Percentiles rank a stretch among this genome's conserved stretches.
These are phyloP conservation scores for Nasua narica DNA, from an alignment of 2,797 vertebrate genomes.

Conservation along the genomic window DNA sequence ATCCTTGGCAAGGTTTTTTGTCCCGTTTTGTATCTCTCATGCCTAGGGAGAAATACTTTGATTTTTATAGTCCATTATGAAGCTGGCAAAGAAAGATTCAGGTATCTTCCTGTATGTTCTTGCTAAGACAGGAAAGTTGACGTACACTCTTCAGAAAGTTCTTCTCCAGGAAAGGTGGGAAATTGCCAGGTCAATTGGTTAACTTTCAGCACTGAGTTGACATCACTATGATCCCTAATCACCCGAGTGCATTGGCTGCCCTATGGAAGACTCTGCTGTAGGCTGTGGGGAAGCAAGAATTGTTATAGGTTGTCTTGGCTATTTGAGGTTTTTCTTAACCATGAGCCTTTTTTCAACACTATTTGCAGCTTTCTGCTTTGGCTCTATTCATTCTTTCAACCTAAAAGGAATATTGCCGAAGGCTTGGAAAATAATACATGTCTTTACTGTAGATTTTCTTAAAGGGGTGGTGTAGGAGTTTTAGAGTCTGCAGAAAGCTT, in stretches of 20 bases:
- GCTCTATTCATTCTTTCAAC: not conserved
- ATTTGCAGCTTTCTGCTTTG: not conserved
- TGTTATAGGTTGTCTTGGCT: not conserved
- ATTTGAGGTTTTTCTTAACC: not conserved
- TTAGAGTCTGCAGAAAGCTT: not conserved
- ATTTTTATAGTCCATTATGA: not conserved
- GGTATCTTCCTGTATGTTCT: not conserved
- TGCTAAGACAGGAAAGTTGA: not conserved
- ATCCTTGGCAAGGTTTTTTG: not conserved
- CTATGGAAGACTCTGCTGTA: not conserved
- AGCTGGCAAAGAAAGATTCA: not conserved
- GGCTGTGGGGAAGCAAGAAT: not conserved
- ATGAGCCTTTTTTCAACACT: not conserved
- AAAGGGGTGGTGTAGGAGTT: not conserved
- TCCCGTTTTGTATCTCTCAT: not conserved
- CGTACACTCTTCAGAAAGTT: not conserved
- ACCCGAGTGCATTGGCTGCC: not conserved
- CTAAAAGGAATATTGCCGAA: not conserved
- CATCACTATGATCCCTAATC: no score
- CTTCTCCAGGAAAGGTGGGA: not conserved
- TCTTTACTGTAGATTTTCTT: not conserved
- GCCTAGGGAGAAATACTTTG: not conserved
- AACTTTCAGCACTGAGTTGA: not conserved
- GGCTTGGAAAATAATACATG: not conserved
- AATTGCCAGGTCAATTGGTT: not conserved